A percentile compares a stretch with the other conserved stretches of the same genome.
These are phyloP conservation scores for Cephus rjabovi DNA, from an alignment of 2,888 invertebrate genomes.

Conservation along the genomic window DNA sequence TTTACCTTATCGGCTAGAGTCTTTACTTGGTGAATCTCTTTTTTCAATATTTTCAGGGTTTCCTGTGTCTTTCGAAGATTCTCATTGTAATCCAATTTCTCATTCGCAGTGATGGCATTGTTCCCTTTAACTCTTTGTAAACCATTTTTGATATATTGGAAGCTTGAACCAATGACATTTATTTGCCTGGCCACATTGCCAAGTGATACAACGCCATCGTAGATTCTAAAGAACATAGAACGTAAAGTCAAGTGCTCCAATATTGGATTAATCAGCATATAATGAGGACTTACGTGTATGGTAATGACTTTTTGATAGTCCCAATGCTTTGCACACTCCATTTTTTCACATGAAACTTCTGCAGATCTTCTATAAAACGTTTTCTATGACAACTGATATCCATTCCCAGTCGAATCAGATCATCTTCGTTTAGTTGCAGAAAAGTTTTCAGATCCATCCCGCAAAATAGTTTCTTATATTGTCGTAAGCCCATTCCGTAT, in stretches of 20 bases:
- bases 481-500: conserved; percentile 73
- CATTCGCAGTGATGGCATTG: conserved; percentile 23
- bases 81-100: conserved; percentile 33
- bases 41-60: conserved; percentile 35
- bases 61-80: conserved; percentile 39
- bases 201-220: conserved; percentile 70
- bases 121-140: conserved; percentile 28
- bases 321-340: conserved; percentile 68
- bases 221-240: conserved; percentile 67
- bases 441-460: conserved; percentile 71
- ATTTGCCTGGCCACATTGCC: conserved; percentile 72
- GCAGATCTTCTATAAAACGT: conserved; percentile 69
- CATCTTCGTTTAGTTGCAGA: conserved; percentile 70
- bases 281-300: conserved; percentile 60
- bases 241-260: conserved; percentile 70
- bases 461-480: conserved; percentile 67
- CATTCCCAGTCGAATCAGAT: conserved; percentile 71
- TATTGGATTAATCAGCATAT: conserved; percentile 68
- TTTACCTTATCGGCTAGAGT: conserved; percentile 41
- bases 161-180: conserved; percentile 70
- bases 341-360: conserved; percentile 71
- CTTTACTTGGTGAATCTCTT: conserved; percentile 37
- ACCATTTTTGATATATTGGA: conserved; percentile 67
- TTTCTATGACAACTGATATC: conserved; percentile 72
- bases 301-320: conserved; percentile 34